phyloP scores from a whole-genome alignment of 2,888 invertebrate species.

The Odontocerum albicorne region DNA sequence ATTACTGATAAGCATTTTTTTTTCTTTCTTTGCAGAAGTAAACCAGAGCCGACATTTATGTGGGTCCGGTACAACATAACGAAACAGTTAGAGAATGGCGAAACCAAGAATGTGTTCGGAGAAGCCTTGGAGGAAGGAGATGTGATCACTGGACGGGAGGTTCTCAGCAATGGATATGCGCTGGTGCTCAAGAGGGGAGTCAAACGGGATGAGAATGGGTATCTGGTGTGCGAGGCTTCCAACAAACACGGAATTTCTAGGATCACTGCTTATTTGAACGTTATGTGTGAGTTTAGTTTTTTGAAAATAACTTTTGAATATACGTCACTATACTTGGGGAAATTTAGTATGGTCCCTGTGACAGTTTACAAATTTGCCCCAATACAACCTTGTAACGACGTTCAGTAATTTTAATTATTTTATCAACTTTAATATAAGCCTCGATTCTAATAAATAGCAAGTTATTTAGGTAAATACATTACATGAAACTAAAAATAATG shows the following conservation, averaged over 20 bases:
- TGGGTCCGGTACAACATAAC: conserved; percentile 69
- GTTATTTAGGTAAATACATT: too few species aligned
- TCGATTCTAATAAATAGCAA: too few species aligned
- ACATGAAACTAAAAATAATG: too few species aligned
- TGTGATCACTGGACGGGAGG: conserved; percentile 36
- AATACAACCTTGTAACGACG: too few species aligned
- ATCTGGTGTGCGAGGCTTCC: conserved; percentile 76
- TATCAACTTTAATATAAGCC: too few species aligned
- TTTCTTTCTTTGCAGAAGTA: conserved; percentile 52
- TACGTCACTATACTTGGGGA: too few species aligned
- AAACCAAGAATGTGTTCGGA: not conserved
- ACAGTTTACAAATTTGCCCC: too few species aligned
- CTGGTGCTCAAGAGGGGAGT: conserved; percentile 54
- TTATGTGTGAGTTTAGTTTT: conserved; percentile 77
- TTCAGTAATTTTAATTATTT: too few species aligned
- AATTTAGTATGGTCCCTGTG: too few species aligned
- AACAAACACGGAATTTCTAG: conserved; percentile 78
- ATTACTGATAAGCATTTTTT: not conserved
- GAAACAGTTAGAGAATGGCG: not conserved
- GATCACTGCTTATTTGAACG: conserved; percentile 71
- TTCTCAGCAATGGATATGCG: conserved; percentile 46
- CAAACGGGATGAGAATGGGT: conserved; percentile 66
- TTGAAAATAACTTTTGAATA: conserved; percentile 11
- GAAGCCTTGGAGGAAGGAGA: not conserved
- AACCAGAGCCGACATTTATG: conserved; percentile 69